Evolutionary conservation across 2,888 invertebrate species (phyloP).

Genomic region (Mayetiola destructor): DNA sequence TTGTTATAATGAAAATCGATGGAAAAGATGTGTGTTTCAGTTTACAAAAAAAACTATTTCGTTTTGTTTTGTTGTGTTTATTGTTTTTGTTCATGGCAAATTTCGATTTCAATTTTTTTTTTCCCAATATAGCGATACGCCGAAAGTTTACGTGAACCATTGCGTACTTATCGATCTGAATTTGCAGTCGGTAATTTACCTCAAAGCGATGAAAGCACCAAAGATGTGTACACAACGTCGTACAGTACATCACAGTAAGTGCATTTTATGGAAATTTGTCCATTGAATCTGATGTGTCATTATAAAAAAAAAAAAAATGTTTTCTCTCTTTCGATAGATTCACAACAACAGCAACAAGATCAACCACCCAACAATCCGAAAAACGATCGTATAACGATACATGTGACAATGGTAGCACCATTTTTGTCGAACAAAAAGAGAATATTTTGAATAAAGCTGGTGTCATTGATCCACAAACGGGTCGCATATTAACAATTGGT

Average conservation of each 20-base stretch:
- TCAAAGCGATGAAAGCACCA: slow-evolving; percentile 26
- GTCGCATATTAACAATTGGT: slow-evolving; percentile 74
- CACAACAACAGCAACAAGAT: slow-evolving; percentile 7
- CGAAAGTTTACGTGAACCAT: slow-evolving; percentile 35
- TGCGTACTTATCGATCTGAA: slow-evolving; percentile 35
- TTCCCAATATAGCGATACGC: slow-evolving; percentile 31
- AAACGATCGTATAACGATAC: slow-evolving; percentile 4
- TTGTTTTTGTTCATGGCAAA: background rate
- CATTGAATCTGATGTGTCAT: background rate
- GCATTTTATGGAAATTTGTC: slow-evolving; percentile 21
- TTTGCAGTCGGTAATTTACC: slow-evolving; percentile 26
- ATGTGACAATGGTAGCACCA: slow-evolving; percentile 1
- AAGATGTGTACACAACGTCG: slow-evolving; percentile 32
- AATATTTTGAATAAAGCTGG: slow-evolving; percentile 61
- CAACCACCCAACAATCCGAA: background rate
- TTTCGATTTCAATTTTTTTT: background rate
- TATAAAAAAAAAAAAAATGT: background rate
- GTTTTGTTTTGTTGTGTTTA: background rate
- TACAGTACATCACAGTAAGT: slow-evolving; percentile 36
- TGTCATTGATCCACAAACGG: slow-evolving; percentile 73
- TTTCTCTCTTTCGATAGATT: background rate
- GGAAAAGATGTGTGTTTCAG: background rate
- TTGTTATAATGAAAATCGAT: background rate
- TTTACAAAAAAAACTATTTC: background rate
- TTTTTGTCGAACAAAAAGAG: slow-evolving; percentile 25